Conservation (phyloP, 2,113 vertebrate genomes). For the Salvator merianae region DNA sequence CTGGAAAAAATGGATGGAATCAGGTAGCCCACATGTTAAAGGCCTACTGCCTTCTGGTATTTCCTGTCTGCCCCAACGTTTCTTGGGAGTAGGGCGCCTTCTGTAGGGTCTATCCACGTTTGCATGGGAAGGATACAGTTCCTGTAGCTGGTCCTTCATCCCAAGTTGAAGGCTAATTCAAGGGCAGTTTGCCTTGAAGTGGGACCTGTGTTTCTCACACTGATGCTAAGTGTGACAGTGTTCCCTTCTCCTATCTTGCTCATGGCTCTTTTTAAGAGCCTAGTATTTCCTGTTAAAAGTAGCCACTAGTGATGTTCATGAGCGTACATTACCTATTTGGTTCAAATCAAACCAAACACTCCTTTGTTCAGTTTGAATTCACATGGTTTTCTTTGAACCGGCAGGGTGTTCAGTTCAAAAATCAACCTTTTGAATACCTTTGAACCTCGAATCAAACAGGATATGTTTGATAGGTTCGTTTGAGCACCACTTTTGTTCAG, state of each 20-base stretch:
- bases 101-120: not conserved
- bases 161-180: not conserved
- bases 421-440: too few relatives aligned
- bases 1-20: not conserved
- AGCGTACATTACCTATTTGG: too few relatives aligned
- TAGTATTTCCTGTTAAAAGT: not conserved
- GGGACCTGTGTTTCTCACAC: not conserved
- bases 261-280: not conserved
- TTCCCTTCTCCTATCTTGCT: not conserved
- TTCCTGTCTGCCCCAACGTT: not conserved
- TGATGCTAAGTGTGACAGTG: not conserved
- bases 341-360: too few relatives aligned
- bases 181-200: too few relatives aligned
- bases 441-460: too few relatives aligned
- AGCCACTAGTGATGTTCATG: too few relatives aligned
- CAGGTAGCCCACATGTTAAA: not conserved
- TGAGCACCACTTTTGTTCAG: too few relatives aligned
- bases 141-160: too few relatives aligned
- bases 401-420: too few relatives aligned
- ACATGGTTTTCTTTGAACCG: too few relatives aligned
- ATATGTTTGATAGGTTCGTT: too few relatives aligned
- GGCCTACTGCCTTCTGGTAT: not conserved
- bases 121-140: not conserved
- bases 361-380: too few relatives aligned
- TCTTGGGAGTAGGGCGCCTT: not conserved